A percentile compares a stretch with the other conserved stretches of the same genome.
These are phyloP conservation scores for Rotaria socialis DNA, from an alignment of 2,888 invertebrate genomes.

Conservation along the genomic window DNA sequence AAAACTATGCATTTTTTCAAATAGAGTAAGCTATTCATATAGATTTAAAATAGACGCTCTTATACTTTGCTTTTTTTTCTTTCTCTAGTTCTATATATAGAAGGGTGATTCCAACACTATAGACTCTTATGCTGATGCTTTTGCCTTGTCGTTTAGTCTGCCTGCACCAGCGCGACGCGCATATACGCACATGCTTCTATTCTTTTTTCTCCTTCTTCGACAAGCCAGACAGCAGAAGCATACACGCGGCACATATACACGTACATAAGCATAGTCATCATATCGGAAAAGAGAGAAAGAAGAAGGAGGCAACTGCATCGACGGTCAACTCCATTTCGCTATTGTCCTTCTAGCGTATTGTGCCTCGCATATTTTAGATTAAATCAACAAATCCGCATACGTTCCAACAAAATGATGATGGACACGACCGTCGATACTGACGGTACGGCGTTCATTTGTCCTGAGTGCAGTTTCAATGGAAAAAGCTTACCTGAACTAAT, in stretches of 20 bases:
- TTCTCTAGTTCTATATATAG: neutral
- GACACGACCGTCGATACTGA: neutral
- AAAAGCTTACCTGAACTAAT: conserved; percentile 25
- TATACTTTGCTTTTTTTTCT: neutral
- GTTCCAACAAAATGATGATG: neutral
- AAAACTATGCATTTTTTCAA: neutral
- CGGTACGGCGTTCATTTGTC: conserved; percentile 33
- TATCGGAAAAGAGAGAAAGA: conserved; percentile 8
- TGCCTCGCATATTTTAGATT: neutral
- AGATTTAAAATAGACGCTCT: neutral
- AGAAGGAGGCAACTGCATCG: neutral
- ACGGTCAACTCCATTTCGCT: conserved; percentile 19
- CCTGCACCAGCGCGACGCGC: conserved; percentile 7
- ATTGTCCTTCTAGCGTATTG: neutral
- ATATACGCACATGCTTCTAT: conserved; percentile 11
- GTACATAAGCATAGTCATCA: conserved; percentile 16
- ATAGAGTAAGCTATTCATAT: neutral
- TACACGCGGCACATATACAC: conserved; percentile 19
- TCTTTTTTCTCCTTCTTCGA: conserved; percentile 26
- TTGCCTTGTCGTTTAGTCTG: conserved; percentile 15
- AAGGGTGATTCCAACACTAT: neutral
- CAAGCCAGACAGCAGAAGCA: conserved; percentile 19
- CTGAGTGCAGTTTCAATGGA: neutral
- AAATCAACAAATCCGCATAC: neutral
- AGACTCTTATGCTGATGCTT: conserved; percentile 7